phyloP scores from a whole-genome alignment of 2,797 vertebrate genomes.

The Steatocranus sp. region DNA sequence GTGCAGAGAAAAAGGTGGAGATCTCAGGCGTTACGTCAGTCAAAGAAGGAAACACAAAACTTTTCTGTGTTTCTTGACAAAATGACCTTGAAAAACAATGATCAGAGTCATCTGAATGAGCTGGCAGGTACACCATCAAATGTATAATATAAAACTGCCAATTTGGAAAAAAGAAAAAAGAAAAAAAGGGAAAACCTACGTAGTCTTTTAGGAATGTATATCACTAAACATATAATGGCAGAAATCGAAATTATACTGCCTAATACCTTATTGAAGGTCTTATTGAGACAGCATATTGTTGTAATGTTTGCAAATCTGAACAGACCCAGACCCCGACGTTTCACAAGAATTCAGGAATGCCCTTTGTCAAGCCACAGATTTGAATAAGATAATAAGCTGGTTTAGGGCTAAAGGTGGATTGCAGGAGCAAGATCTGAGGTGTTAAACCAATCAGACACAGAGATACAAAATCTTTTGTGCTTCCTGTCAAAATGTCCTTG shows the following conservation, averaged over 20 bases:
- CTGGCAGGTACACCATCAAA: not conserved
- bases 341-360: conserved; percentile 1
- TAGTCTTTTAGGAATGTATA: not conserved
- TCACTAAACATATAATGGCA: not conserved
- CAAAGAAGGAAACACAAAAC: not conserved
- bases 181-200: not conserved
- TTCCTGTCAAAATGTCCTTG: not conserved
- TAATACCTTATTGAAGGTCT: conserved; percentile 1
- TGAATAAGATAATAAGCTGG: conserved; percentile 6
- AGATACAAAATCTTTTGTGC: not conserved
- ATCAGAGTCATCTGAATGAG: not conserved
- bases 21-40: not conserved
- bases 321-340: not conserved
- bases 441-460: not conserved
- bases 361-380: conserved; percentile 9
- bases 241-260: not conserved
- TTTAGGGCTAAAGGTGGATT: not conserved
- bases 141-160: not conserved
- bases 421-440: not conserved
- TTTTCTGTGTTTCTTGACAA: not conserved
- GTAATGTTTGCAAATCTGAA: conserved; percentile 32
- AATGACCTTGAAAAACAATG: conserved; percentile 19
- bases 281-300: not conserved
- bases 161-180: not conserved
- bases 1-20: not conserved